Conservation (phyloP, 2,113 vertebrate genomes). For the Halichoerus grypus region DNA sequence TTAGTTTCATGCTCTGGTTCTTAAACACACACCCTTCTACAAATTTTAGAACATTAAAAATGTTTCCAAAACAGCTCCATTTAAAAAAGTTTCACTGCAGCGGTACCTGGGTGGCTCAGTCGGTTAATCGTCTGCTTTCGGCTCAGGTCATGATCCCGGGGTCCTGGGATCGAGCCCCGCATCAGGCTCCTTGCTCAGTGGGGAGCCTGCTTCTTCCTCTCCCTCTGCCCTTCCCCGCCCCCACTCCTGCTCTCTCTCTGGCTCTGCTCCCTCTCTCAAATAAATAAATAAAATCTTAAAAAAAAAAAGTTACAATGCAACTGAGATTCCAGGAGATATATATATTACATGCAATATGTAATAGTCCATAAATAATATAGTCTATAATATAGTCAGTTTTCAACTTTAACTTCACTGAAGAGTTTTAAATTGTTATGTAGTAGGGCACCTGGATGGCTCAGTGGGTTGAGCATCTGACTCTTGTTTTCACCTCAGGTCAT, state of each 20-base stretch:
- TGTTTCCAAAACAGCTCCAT: conserved; percentile 42
- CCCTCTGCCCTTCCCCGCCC: not conserved
- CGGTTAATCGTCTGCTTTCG: not conserved
- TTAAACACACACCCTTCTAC: not conserved
- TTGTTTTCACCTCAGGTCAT: not conserved
- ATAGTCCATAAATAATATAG: not conserved
- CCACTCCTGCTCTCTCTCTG: not conserved
- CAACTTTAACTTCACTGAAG: not conserved
- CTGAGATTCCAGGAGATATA: not conserved
- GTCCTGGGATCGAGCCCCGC: not conserved
- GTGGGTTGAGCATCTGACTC: not conserved
- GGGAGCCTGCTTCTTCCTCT: not conserved
- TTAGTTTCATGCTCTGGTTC: not conserved
- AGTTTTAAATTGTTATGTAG: not conserved
- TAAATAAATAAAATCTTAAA: not conserved
- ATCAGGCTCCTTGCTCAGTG: not conserved
- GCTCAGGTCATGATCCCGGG: not conserved
- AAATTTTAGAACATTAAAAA: conserved; percentile 44
- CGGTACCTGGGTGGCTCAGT: not conserved
- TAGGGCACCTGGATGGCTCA: not conserved
- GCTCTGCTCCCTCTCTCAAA: not conserved
- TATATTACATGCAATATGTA: not conserved
- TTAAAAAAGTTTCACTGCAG: not conserved
- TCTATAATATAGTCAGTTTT: not conserved
- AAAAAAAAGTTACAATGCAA: not conserved